Evolutionary conservation across 2,888 invertebrate genomes (phyloP), one percentile per base, ranked within the genome.

Genomic region (Euzetes globulus): DNA sequence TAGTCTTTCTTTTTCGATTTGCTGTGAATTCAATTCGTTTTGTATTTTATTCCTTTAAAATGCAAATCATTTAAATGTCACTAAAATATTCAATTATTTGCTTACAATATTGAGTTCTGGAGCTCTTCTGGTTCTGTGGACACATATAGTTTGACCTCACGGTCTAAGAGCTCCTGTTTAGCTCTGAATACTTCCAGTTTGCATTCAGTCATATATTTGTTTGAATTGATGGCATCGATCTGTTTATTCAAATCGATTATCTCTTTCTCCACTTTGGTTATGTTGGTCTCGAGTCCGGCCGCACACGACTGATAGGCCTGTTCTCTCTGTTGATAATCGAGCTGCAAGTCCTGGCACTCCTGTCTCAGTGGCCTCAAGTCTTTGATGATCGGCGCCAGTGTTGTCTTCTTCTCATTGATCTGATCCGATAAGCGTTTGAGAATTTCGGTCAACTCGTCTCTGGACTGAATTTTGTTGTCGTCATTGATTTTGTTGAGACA

Each of bases 251-350:
- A 47, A 77, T 76, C 68, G 74, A 76, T 45, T 60, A 74, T 63
- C 79, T 84, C 85, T 81, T 84, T 84, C 78, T 86, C 85, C 71
- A 87, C 79, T 79, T 86, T 84, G n/a, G 84, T 83, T 76, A 85
- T 82, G 77, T 84, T 85, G 75, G 84, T 84, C 77, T 87, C 87
- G 27, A 86, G 80, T 7, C 85, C 85, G 15, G 86, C 85, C 58
- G 87, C 85, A 73, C 87, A 86, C 4, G 88, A 87, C 81, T 90
- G 89, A 81, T 89, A 90, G 29, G 86, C 81, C 77, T 84, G 81
- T 82, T 90, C 90, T 83, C 87, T 88, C 79, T 88, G 87, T 78
- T 90, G 89, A 81, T 88, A 88, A 78, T 87, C 87, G 79, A 87
- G 86, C 78, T 87, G 87, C 50, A 89, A 80, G 76, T 87, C 86